Evolutionary conservation across 2,888 invertebrate species (phyloP).

Genomic region (Panopea generosa): DNA sequence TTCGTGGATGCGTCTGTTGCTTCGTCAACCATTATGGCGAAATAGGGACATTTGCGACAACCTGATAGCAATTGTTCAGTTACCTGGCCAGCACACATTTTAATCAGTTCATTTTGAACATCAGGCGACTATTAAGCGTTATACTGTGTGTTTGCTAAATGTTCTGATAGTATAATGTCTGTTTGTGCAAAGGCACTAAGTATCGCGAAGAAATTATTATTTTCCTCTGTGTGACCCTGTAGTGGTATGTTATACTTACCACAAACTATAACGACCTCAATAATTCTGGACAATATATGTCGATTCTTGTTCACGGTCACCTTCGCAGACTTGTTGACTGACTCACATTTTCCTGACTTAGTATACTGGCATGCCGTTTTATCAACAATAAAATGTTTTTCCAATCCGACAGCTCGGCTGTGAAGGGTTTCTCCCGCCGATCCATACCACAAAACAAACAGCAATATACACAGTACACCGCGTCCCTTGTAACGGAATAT

Average conservation of each 20-base stretch:
- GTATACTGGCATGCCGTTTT: too few relatives aligned
- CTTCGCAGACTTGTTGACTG: conserved; percentile 8
- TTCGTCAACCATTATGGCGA: conserved; percentile 53
- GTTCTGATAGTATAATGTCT: conserved; percentile 28
- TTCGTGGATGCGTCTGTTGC: conserved; percentile 44
- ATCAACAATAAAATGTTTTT: too few relatives aligned
- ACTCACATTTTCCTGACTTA: background rate
- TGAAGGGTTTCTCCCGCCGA: too few relatives aligned
- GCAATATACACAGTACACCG: too few relatives aligned
- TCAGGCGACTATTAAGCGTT: conserved; percentile 37
- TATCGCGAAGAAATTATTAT: conserved; percentile 50
- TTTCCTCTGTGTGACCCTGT: conserved; percentile 34
- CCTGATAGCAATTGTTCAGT: conserved; percentile 9
- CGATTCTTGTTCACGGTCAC: too few relatives aligned
- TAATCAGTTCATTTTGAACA: too few relatives aligned
- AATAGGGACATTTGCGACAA: conserved; percentile 10
- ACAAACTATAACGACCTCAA: conserved; percentile 41
- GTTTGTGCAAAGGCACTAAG: conserved; percentile 18
- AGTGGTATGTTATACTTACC: conserved; percentile 47
- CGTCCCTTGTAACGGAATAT: too few relatives aligned
- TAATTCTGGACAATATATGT: conserved; percentile 22
- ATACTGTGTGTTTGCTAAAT: conserved; percentile 17
- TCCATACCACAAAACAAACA: too few relatives aligned
- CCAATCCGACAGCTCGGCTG: too few relatives aligned
- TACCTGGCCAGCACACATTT: too few relatives aligned